Percentiles rank a stretch among this genome's conserved stretches.
Conservation (phyloP, 2,888 invertebrate genomes). For the Pegoplata infirma region DNA sequence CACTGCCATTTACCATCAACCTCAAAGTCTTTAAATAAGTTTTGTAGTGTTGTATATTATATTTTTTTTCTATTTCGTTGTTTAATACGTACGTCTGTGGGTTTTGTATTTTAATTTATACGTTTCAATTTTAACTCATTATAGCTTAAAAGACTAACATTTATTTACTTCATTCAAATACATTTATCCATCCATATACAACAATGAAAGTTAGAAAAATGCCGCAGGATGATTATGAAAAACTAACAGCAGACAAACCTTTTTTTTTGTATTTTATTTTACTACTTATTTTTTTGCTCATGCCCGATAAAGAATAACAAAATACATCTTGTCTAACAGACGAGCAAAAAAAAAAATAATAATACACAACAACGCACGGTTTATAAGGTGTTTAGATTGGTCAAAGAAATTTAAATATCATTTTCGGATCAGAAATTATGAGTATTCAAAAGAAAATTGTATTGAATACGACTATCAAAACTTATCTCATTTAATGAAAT, state of each 20-base stretch:
- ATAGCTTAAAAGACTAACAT: slow-evolving; percentile 60
- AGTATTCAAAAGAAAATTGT: no score
- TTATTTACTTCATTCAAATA: slow-evolving; percentile 56
- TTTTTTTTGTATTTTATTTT: slow-evolving; percentile 28
- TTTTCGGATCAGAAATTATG: no score
- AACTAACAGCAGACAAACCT: slow-evolving; percentile 57
- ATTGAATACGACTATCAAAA: no score
- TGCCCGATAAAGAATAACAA: slow-evolving; percentile 45
- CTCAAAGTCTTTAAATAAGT: slow-evolving; percentile 38
- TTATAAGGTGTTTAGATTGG: slow-evolving; percentile 16
- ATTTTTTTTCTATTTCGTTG: not conserved
- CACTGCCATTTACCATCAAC: slow-evolving; percentile 34
- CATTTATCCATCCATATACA: slow-evolving; percentile 36
- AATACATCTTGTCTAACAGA: slow-evolving; percentile 43
- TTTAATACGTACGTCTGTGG: slow-evolving; percentile 29
- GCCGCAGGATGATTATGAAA: slow-evolving; percentile 60
- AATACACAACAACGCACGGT: slow-evolving; percentile 9
- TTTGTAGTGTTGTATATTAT: no score
- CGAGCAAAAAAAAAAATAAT: slow-evolving; percentile 8
- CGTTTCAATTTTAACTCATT: slow-evolving; percentile 61
- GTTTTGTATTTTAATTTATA: slow-evolving; percentile 53
- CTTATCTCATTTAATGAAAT: no score
- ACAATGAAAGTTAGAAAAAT: slow-evolving; percentile 56
- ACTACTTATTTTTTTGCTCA: slow-evolving; percentile 14
- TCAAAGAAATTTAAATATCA: no score